These are phyloP conservation scores for Rhorus exstirpatorius DNA, from an alignment of 2,888 invertebrate genomes.

Conservation along the genomic window DNA sequence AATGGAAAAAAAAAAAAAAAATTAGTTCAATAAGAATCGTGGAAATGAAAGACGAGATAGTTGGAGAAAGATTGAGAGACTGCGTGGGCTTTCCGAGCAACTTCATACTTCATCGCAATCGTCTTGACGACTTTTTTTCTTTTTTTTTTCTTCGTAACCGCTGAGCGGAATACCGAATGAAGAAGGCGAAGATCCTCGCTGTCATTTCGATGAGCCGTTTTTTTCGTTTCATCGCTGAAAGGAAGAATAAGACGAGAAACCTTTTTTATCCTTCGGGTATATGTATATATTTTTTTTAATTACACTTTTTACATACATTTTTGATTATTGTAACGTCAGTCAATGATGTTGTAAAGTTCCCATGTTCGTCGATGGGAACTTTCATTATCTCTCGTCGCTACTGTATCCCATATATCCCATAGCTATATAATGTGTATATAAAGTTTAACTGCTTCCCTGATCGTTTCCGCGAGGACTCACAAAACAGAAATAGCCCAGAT, in stretches of 20 bases:
- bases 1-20: conserved; percentile 46
- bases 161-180: conserved; percentile 58
- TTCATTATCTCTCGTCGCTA: conserved; percentile 41
- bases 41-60: conserved; percentile 40
- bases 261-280: conserved; percentile 2
- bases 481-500: conserved; percentile 35
- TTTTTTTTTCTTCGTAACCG: conserved; percentile 8
- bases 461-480: conserved; percentile 24
- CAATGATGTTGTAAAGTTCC: conserved; percentile 39
- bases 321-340: conserved; percentile 5
- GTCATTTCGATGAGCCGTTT: conserved; percentile 50
- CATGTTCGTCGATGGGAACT: background rate
- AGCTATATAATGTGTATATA: conserved; percentile 12
- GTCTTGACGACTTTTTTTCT: conserved; percentile 50
- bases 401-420: conserved; percentile 5
- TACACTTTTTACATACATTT: background rate
- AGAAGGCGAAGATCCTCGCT: conserved; percentile 21
- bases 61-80: conserved; percentile 43
- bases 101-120: conserved; percentile 20
- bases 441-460: conserved; percentile 22
- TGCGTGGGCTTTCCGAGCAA: conserved; percentile 37
- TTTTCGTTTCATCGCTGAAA: conserved; percentile 25
- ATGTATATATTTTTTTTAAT: background rate
- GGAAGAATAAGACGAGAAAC: background rate
- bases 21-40: conserved; percentile 55